phyloP scores from a whole-genome alignment of 2,888 invertebrate species.

The Petrolisthes cinctipes region DNA sequence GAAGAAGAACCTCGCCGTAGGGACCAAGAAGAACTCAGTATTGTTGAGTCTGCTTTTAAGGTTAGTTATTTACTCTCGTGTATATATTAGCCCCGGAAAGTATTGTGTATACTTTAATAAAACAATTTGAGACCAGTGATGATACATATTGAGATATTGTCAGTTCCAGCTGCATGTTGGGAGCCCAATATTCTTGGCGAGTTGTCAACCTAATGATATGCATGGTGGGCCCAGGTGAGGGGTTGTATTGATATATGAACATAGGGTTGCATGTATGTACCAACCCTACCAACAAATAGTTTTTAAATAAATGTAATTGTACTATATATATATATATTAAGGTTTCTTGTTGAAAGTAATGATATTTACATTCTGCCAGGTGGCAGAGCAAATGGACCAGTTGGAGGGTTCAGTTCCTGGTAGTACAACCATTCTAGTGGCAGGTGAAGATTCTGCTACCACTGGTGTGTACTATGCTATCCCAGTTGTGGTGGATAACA shows the following conservation, averaged over 20 bases:
- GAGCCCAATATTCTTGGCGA: too few species aligned
- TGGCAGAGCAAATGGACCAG: conserved; percentile 65
- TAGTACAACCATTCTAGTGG: conserved; percentile 56
- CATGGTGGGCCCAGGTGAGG: too few species aligned
- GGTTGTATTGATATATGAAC: too few species aligned
- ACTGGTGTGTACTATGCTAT: conserved; percentile 59
- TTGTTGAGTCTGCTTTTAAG: conserved; percentile 65
- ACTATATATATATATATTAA: too few species aligned
- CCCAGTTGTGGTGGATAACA: conserved; percentile 50
- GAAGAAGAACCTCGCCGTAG: conserved; percentile 54
- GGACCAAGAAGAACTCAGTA: conserved; percentile 63
- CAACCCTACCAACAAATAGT: too few species aligned
- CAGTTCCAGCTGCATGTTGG: too few species aligned
- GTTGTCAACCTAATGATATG: too few species aligned
- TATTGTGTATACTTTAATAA: neutral
- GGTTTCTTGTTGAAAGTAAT: neutral
- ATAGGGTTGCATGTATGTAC: too few species aligned
- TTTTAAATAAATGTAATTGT: too few species aligned
- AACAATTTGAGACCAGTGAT: neutral
- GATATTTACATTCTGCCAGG: conserved; percentile 28
- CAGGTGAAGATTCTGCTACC: conserved; percentile 53
- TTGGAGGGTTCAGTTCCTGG: conserved; percentile 48
- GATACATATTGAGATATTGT: neutral
- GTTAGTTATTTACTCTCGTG: conserved; percentile 24
- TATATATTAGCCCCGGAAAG: neutral